These are phyloP conservation scores for Paraescarpia echinospica DNA, from an alignment of 1,140 invertebrate species.

Conservation along the genomic window DNA sequence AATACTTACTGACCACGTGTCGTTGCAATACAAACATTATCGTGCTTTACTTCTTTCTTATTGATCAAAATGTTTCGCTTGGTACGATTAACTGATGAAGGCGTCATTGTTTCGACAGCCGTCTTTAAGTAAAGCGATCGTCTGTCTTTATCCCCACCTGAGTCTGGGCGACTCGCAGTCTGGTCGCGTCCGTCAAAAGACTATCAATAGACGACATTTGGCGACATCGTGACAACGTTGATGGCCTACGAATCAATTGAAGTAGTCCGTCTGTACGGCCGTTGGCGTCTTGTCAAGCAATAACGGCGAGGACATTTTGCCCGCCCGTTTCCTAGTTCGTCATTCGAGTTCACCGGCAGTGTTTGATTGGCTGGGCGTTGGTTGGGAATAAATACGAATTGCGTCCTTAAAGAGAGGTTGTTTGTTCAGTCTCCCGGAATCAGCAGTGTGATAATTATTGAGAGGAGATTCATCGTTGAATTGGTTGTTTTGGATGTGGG, in stretches of 20 bases:
- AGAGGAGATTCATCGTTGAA: neutral
- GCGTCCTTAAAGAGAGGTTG: neutral
- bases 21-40: neutral
- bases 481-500: neutral
- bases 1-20: neutral
- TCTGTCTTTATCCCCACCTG: neutral
- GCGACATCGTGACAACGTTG: neutral
- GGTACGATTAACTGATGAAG: neutral
- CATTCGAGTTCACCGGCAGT: too few species aligned
- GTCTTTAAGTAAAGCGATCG: neutral
- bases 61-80: neutral
- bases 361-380: neutral
- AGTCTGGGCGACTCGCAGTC: neutral
- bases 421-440: too few species aligned
- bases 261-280: neutral
- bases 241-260: neutral
- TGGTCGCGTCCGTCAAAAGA: neutral
- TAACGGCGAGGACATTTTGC: neutral
- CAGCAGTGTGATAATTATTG: too few species aligned
- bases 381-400: neutral
- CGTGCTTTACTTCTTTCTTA: neutral
- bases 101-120: neutral
- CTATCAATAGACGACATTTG: neutral
- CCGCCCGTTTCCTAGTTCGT: neutral
- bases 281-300: neutral